Percentiles rank a stretch among this genome's conserved stretches.
These are phyloP conservation scores for Leptobrachium leishanense DNA, from an alignment of 2,113 vertebrate species.

Conservation along the genomic window DNA sequence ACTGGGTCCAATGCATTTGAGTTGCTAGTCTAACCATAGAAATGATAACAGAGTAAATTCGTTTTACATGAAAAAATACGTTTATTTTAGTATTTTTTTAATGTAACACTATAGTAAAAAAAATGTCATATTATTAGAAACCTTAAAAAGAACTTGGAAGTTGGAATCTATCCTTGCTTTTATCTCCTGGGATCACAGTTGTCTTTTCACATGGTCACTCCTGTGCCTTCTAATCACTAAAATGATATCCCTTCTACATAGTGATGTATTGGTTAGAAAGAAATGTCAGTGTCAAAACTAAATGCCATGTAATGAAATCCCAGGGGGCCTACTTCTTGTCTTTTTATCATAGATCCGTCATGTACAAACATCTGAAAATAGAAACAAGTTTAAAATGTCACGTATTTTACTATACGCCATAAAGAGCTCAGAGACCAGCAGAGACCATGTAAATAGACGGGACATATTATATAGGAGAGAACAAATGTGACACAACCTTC, in stretches of 20 bases:
- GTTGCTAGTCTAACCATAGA: too few species aligned
- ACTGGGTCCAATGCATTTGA: too few species aligned
- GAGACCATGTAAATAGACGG: slow-evolving; percentile 10
- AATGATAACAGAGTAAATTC: too few species aligned
- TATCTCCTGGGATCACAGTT: too few species aligned
- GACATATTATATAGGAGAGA: background rate
- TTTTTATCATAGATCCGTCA: slow-evolving; percentile 36
- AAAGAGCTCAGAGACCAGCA: slow-evolving; percentile 36
- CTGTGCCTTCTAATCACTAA: too few species aligned
- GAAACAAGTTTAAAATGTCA: slow-evolving; percentile 53
- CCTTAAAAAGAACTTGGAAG: too few species aligned
- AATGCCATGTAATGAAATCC: slow-evolving; percentile 15
- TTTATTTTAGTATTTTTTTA: too few species aligned
- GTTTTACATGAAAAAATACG: too few species aligned
- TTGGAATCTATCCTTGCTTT: too few species aligned
- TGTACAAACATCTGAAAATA: slow-evolving; percentile 50
- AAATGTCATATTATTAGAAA: too few species aligned
- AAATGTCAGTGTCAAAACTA: slow-evolving; percentile 37
- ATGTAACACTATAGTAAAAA: too few species aligned
- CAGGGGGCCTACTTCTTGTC: background rate
- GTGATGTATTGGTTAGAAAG: slow-evolving; percentile 21
- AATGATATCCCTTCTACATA: background rate
- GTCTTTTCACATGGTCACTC: too few species aligned
- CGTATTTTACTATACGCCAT: slow-evolving; percentile 42
- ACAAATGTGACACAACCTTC: background rate